Conservation (phyloP, 2,888 invertebrate genomes). For the Oxytorus armatus region DNA sequence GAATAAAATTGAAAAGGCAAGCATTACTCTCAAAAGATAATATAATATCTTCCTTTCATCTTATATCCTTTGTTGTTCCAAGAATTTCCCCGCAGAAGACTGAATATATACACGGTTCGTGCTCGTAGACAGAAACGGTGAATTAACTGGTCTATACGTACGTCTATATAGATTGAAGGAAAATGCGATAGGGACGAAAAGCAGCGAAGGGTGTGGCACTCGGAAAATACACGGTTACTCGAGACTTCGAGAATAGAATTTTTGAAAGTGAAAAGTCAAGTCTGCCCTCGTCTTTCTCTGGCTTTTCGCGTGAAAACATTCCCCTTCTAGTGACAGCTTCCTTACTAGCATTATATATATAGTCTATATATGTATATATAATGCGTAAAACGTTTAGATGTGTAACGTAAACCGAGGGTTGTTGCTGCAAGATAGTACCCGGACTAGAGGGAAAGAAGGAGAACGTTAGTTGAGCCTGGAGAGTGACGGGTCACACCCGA, state of each 20-base stretch:
- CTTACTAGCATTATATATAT: conserved; percentile 7
- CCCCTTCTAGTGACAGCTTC: not conserved
- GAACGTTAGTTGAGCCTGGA: conserved; percentile 19
- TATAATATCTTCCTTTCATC: conserved; percentile 18
- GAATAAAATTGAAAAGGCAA: conserved; percentile 15
- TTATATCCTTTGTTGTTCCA: conserved; percentile 50
- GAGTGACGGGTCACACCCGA: conserved; percentile 63
- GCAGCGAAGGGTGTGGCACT: conserved; percentile 25
- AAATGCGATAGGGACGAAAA: conserved; percentile 40
- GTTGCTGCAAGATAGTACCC: conserved; percentile 22
- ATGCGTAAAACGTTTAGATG: conserved; percentile 30
- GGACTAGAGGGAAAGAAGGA: conserved; percentile 21
- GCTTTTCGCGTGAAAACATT: conserved; percentile 17
- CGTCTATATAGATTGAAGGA: conserved; percentile 22
- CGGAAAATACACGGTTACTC: conserved; percentile 45
- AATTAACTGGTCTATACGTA: conserved; percentile 45
- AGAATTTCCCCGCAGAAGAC: conserved; percentile 21
- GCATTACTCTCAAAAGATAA: conserved; percentile 5
- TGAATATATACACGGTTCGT: conserved; percentile 46
- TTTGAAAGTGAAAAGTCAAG: conserved; percentile 51
- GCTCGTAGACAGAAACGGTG: conserved; percentile 48
- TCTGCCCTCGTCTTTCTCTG: conserved; percentile 10
- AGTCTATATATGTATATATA: not conserved
- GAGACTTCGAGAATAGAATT: conserved; percentile 48
- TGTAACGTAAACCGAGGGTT: not conserved